Evolutionary conservation across 2,113 vertebrate species (phyloP).

Genomic region (Psephotus haematonotus): DNA sequence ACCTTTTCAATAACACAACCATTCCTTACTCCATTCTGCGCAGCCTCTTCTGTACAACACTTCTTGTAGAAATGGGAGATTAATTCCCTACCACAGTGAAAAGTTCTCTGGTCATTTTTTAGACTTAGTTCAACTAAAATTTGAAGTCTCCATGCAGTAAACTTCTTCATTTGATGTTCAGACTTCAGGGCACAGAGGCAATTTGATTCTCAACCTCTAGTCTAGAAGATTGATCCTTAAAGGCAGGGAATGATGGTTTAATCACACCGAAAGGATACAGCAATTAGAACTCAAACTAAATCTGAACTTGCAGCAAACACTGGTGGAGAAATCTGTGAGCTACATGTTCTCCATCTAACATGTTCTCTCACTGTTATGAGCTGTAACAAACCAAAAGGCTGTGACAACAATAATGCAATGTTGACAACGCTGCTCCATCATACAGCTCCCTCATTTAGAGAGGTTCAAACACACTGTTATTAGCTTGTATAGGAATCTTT

Average conservation of each 20-base stretch:
- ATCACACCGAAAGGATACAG: constrained; percentile 62
- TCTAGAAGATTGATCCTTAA: constrained; percentile 56
- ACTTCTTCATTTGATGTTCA: constrained; percentile 65
- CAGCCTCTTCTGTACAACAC: not conserved
- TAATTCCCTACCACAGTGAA: constrained; percentile 30
- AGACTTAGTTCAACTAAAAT: constrained; percentile 42
- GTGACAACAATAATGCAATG: not conserved
- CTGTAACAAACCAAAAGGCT: not conserved
- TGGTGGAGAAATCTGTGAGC: not conserved
- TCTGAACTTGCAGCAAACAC: constrained; percentile 29
- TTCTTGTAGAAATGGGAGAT: constrained; percentile 5
- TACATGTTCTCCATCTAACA: not conserved
- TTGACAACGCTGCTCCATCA: not conserved
- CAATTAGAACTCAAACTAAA: constrained; percentile 61
- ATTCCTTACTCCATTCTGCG: not conserved
- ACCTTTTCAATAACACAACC: not conserved
- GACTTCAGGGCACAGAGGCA: constrained; percentile 58
- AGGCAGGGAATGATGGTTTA: constrained; percentile 69
- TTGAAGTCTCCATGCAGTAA: constrained; percentile 26
- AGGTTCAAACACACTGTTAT: not conserved
- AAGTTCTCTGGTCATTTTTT: constrained; percentile 54
- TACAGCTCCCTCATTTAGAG: not conserved
- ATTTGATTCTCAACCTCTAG: constrained; percentile 59
- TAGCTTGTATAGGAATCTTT: not conserved
- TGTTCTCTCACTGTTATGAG: not conserved